Evolutionary conservation across 1,140 invertebrate species (phyloP).

Genomic region (Schlechtendalia chinensis): DNA sequence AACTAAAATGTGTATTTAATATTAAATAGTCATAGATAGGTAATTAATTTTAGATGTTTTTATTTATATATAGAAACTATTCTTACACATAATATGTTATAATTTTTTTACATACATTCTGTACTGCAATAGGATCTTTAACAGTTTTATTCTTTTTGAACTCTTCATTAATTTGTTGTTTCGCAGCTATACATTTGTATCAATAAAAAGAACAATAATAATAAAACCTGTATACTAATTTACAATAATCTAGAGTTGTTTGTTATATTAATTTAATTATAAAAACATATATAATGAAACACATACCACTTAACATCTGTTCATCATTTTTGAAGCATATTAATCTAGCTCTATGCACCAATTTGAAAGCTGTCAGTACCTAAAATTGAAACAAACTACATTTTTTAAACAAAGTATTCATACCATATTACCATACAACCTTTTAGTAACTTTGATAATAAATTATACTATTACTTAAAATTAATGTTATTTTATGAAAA

Average conservation of each 20-base stretch:
- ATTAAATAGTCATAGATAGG: too few species aligned
- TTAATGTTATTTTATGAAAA: too few species aligned
- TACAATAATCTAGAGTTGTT: too few species aligned
- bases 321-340: constrained; percentile 39
- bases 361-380: constrained; percentile 29
- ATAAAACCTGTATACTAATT: too few species aligned
- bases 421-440: neutral
- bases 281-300: neutral
- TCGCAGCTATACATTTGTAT: neutral
- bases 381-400: constrained; percentile 9
- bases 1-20: neutral
- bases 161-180: constrained; percentile 41
- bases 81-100: neutral
- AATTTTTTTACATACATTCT: constrained; percentile 19
- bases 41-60: too few species aligned
- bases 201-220: too few species aligned
- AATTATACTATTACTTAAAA: too few species aligned
- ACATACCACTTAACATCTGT: constrained; percentile 29
- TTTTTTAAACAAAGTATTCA: neutral
- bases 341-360: constrained; percentile 31
- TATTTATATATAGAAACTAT: too few species aligned
- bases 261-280: too few species aligned
- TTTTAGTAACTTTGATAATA: too few species aligned
- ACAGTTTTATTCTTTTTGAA: constrained; percentile 46
- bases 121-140: neutral